These are phyloP conservation scores for Scelioninae gen. 2 DNA, from an alignment of 2,888 invertebrate species.

Conservation along the genomic window DNA sequence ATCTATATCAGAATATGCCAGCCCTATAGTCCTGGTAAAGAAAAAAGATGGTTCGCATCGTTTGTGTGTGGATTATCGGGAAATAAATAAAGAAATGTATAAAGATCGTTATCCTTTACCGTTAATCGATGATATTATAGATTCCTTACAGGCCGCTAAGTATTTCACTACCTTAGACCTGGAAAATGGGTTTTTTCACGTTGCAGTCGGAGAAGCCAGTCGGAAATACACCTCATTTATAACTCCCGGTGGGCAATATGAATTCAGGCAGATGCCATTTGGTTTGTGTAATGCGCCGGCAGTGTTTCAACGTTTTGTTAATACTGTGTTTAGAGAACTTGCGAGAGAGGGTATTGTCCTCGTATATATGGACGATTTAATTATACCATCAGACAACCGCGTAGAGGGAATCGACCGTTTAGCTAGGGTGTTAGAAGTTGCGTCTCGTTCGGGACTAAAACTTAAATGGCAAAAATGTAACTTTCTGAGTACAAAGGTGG, in stretches of 20 bases:
- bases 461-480: conserved; percentile 10
- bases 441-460: neutral
- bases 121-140: conserved; percentile 30
- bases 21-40: conserved; percentile 59
- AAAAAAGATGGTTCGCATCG: conserved; percentile 61
- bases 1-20: conserved; percentile 62
- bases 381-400: conserved; percentile 7
- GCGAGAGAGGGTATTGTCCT: too few relatives aligned
- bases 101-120: conserved; percentile 56
- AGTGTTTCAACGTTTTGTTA: too few relatives aligned
- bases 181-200: conserved; percentile 60
- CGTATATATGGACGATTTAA: too few relatives aligned
- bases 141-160: conserved; percentile 48
- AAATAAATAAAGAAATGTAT: conserved; percentile 56
- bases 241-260: conserved; percentile 20
- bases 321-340: too few relatives aligned
- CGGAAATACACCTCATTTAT: conserved; percentile 65
- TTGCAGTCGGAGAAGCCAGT: conserved; percentile 60
- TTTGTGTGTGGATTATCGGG: conserved; percentile 61
- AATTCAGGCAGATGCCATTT: conserved; percentile 14
- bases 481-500: neutral
- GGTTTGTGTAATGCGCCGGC: conserved; percentile 12
- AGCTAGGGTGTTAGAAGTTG: neutral
- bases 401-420: neutral
- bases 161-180: conserved; percentile 36